Evolutionary conservation across 2,113 vertebrate genomes (phyloP).

Genomic region (Perca fluviatilis): DNA sequence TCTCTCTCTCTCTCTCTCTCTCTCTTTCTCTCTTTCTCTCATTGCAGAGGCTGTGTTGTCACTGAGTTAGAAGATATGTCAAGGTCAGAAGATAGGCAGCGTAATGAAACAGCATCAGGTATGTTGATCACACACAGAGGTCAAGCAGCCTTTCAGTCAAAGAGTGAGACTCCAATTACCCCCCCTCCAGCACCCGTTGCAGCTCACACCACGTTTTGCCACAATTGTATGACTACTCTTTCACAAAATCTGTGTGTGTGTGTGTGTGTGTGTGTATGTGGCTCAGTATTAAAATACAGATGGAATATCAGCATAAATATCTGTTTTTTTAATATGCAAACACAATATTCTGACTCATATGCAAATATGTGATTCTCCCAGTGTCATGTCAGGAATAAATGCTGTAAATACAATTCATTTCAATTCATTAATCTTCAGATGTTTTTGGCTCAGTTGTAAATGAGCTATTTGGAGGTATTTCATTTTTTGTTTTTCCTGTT

Average conservation of each 20-base stretch:
- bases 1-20: neutral
- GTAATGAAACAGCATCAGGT: constrained; percentile 55
- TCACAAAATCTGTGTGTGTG: neutral
- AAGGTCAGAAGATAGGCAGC: constrained; percentile 72
- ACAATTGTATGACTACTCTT: neutral
- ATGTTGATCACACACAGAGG: constrained; percentile 63
- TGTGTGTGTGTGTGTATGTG: constrained; percentile 4
- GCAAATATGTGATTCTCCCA: constrained; percentile 49
- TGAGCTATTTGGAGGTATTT: constrained; percentile 40
- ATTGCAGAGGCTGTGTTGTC: constrained; percentile 23
- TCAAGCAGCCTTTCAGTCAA: constrained; percentile 52
- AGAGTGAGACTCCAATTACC: constrained; percentile 39
- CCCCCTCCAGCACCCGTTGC: neutral
- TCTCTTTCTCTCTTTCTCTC: constrained; percentile 12
- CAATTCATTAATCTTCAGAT: constrained; percentile 51
- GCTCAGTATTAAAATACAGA: constrained; percentile 28
- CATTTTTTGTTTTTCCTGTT: neutral
- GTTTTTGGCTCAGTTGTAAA: constrained; percentile 50
- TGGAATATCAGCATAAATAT: constrained; percentile 44
- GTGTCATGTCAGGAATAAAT: constrained; percentile 52
- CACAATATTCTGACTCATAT: constrained; percentile 46
- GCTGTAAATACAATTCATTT: constrained; percentile 43
- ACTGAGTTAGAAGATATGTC: constrained; percentile 44
- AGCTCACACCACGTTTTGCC: constrained; percentile 4
- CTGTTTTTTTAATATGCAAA: constrained; percentile 36